These are phyloP conservation scores for Scylla paramamosain DNA, from an alignment of 1,140 invertebrate genomes.

Conservation along the genomic window DNA sequence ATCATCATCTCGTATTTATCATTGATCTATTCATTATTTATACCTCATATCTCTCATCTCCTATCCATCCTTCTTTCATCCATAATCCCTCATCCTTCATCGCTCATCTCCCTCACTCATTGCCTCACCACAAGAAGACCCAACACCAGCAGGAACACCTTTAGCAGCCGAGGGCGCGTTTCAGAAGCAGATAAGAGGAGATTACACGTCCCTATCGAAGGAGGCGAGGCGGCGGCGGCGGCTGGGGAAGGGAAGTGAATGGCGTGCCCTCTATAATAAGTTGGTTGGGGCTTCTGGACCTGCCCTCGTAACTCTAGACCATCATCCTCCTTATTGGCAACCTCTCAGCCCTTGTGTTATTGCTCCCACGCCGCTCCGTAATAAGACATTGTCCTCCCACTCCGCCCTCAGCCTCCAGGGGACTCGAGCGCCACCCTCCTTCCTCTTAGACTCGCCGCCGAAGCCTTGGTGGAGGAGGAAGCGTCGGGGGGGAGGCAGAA, in stretches of 20 bases:
- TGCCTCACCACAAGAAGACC: too few relatives aligned
- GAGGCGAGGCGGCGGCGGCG: too few relatives aligned
- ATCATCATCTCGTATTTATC: too few relatives aligned
- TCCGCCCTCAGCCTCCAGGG: not conserved
- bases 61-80: too few relatives aligned
- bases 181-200: too few relatives aligned
- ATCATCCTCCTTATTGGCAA: constrained; percentile 68
- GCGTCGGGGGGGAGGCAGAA: not conserved
- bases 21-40: too few relatives aligned
- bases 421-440: not conserved
- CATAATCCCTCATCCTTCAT: too few relatives aligned
- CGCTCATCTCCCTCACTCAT: too few relatives aligned
- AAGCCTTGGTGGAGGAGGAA: not conserved
- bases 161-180: too few relatives aligned
- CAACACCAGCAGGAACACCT: too few relatives aligned
- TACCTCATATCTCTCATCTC: too few relatives aligned
- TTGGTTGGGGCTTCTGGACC: constrained; percentile 42
- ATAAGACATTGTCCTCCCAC: constrained; percentile 44
- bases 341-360: constrained; percentile 57
- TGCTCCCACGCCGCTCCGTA: constrained; percentile 39
- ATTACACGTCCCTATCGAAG: too few relatives aligned
- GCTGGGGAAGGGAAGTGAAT: not conserved
- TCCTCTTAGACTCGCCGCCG: not conserved
- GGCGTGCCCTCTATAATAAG: constrained; percentile 42
- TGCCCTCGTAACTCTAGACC: constrained; percentile 51